These are phyloP conservation scores for Lanius collurio DNA, from an alignment of 2,113 vertebrate genomes.

Conservation along the genomic window DNA sequence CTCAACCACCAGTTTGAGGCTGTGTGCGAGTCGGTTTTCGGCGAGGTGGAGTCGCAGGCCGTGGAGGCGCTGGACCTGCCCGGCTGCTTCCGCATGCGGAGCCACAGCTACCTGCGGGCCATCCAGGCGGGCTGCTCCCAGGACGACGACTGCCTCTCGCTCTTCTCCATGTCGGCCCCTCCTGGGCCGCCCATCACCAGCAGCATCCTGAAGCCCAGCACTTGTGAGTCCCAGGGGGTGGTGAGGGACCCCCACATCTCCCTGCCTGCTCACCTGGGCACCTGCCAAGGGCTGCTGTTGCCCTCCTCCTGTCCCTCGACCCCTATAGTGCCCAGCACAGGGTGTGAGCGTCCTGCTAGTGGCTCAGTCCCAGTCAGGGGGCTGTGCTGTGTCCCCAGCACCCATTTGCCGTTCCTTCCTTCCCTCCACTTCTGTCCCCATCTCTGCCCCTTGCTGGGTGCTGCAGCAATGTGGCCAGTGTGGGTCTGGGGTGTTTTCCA, in stretches of 20 bases:
- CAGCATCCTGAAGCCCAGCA: conserved; percentile 87
- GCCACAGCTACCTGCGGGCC: conserved; percentile 98
- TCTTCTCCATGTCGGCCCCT: conserved; percentile 90
- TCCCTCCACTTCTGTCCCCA: not conserved
- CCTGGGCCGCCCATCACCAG: conserved; percentile 81
- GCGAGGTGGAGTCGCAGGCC: conserved; percentile 94
- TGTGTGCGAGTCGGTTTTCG: conserved; percentile 93
- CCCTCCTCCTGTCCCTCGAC: fast-evolving
- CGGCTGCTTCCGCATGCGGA: conserved; percentile 95
- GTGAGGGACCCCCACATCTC: not conserved
- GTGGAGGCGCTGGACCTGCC: conserved; percentile 97
- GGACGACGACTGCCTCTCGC: conserved; percentile 96
- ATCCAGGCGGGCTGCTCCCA: conserved; percentile 98
- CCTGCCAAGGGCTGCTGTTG: not conserved
- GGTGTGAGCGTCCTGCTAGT: fast-evolving
- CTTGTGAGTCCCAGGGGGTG: conserved; percentile 80
- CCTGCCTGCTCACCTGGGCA: not conserved
- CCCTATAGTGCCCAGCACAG: fast-evolving
- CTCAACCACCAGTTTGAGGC: conserved; percentile 94
- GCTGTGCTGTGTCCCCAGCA: not conserved
- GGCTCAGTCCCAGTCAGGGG: not conserved
- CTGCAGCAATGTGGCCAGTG: too few species aligned
- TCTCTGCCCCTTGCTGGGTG: not conserved
- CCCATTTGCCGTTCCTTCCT: not conserved
- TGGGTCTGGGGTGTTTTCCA: not conserved